Evolutionary conservation across 2,888 invertebrate species (phyloP), one percentile per base, ranked within the genome.

Genomic region (Neoaliturus tenellus): DNA sequence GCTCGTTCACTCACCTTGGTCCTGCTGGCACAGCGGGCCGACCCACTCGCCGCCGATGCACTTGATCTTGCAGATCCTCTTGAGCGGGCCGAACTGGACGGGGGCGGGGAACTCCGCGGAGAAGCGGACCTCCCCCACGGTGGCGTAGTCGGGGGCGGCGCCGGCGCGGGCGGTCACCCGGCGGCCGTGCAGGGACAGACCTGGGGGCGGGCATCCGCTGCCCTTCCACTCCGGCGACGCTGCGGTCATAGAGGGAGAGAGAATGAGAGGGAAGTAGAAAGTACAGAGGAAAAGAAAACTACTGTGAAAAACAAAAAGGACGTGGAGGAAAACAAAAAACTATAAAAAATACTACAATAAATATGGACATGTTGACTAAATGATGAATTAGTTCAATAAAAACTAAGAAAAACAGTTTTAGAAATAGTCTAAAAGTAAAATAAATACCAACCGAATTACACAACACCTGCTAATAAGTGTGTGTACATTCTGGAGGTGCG

Each of bases 11-110:
- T 91, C 91, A 96, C 96, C 95, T 92, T 94, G 93, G 88, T 95
- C 94, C 85, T 93, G 93, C 78, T 94, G 95, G 90, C 96, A 96
- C 25, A 96, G 91, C 0, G 96, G 96, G 1, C 96, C 96, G 58
- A 96, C 95, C 96, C 96, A 96, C 89, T 95, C 94, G 69, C 96
- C 96, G 89, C 95, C 95, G 85, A 96, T 94, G 89, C 96, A 96
- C 90, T 96, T 96, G 86, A 96, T 95, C 90, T 96, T 96, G 90
- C 96, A 96, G 82, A 95, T 93, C 33, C 95, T 92, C 83, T 93
- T 92, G 89, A 95, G 95, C 86, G 88, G 88, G 3, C 87, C 87
- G 31, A 87, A 83, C 25, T 85, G 83, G 20, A 62, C 62, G 14
- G 86, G 90, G 2, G 95, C 95, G 14, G 95, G 95, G 86, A 96